phyloP scores from a whole-genome alignment of 2,888 invertebrate species.

The Trichogramma evanescens region DNA sequence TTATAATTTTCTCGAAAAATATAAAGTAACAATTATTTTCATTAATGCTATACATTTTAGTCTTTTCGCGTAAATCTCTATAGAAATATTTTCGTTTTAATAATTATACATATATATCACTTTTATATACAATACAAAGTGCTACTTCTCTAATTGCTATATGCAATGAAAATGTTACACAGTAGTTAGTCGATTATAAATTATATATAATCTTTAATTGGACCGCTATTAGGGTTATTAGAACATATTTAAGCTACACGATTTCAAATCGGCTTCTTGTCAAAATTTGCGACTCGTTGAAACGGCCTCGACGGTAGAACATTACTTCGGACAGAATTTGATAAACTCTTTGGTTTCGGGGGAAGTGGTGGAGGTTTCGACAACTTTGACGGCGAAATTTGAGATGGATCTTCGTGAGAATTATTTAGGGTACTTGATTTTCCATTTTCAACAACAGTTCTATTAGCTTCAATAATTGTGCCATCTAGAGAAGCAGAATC shows the following conservation, averaged over 20 bases:
- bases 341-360: slow-evolving; percentile 67
- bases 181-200: background rate
- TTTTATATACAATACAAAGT: too few relatives aligned
- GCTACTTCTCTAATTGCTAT: background rate
- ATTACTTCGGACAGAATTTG: slow-evolving; percentile 46
- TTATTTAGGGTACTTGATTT: slow-evolving; percentile 24
- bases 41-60: too few relatives aligned
- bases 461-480: slow-evolving; percentile 38
- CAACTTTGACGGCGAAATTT: slow-evolving; percentile 30
- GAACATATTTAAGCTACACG: background rate
- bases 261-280: slow-evolving; percentile 20
- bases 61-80: too few relatives aligned
- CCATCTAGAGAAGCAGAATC: slow-evolving; percentile 34
- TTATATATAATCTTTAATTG: too few relatives aligned
- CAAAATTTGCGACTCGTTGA: slow-evolving; percentile 31
- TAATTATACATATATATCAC: too few relatives aligned
- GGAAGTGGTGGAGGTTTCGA: slow-evolving; percentile 65
- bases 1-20: too few relatives aligned
- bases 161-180: background rate
- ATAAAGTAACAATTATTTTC: too few relatives aligned
- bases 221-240: background rate
- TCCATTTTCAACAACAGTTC: slow-evolving; percentile 39
- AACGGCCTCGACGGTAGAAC: slow-evolving; percentile 35
- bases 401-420: slow-evolving; percentile 17
- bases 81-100: too few relatives aligned